A percentile compares a stretch with the other conserved stretches of the same genome.
Evolutionary conservation across 1,140 invertebrate genomes (phyloP).

Genomic region (Drosophila kanapiae): DNA sequence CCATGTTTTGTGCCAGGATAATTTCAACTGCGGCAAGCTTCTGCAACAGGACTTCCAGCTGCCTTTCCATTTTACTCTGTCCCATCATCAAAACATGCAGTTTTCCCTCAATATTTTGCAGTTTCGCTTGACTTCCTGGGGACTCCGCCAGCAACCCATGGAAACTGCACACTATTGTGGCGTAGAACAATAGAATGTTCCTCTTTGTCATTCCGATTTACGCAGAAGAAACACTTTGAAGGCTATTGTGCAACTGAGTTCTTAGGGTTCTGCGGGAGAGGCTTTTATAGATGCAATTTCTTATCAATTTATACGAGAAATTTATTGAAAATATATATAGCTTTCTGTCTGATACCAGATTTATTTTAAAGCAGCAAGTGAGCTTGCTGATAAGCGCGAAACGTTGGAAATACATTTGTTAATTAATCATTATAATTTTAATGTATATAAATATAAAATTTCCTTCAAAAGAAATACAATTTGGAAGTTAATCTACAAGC

Average conservation of each 20-base stretch:
- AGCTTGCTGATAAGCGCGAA: neutral
- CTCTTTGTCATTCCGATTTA: constrained; percentile 10
- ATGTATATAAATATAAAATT: too few relatives aligned
- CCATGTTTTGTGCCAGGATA: neutral
- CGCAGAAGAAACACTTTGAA: neutral
- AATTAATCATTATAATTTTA: too few relatives aligned
- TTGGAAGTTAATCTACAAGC: neutral
- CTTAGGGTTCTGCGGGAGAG: neutral
- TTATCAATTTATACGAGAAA: neutral
- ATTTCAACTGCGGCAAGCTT: neutral
- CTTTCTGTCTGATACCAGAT: neutral
- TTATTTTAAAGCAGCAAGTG: neutral
- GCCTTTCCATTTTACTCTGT: neutral
- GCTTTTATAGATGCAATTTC: constrained; percentile 3
- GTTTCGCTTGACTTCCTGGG: neutral
- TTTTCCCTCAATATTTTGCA: constrained; percentile 4
- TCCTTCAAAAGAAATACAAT: too few relatives aligned
- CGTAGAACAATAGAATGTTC: constrained; percentile 3
- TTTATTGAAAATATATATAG: neutral
- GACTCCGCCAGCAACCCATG: neutral
- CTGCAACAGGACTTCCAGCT: neutral
- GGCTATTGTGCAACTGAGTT: constrained; percentile 4
- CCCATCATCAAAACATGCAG: neutral
- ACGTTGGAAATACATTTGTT: neutral
- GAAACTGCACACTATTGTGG: neutral